Base-by-base conservation (phyloP, 2,888 invertebrate species). In the Lomographa bimaculata region DNA sequence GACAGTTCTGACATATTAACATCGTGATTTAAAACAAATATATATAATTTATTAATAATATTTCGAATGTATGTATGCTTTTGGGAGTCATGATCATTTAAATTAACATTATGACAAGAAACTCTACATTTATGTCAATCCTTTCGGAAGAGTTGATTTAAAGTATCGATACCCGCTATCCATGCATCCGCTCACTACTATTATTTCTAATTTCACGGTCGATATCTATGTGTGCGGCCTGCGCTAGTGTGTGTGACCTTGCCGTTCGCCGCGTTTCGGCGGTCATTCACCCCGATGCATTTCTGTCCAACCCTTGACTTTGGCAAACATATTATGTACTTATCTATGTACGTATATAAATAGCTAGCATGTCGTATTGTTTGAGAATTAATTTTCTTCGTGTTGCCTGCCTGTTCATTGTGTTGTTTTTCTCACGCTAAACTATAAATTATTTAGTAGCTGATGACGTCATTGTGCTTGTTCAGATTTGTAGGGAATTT, bases 141-240 rank as follows among this genome's bases (percentile, higher is more conserved):
- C n/a, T n/a, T n/a, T n/a, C n/a, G n/a, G n/a, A n/a, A n/a, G n/a
- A n/a, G n/a, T n/a, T n/a, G n/a, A n/a, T n/a, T n/a, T n/a, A n/a
- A 25, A 48, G 41, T 23, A 64, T 71, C 68, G 66, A 70, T 33
- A 35, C 17, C 9, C 36, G 26, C 28, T n/a, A 32, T 21, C 28
- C 7, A 43, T 54, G 40, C 46, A 29, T 44, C 24, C 8, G 37
- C 56, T 39, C 82, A 63, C 57, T 83, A 69, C 85, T 84, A 81
- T 50, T 77, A 79, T 82, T 82, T 87, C 87, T 86, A 86, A 87
- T 81, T 84, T 84, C 83, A 84, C 77, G 82, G 83, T 65, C 85
- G 75, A 53, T 58, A 67, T 71, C 70, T 79, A 72, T 78, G 78
- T 72, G 69, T 67, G 67, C 49, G 49, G 26, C 24, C 54, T 50